A percentile compares a stretch with the other conserved stretches of the same genome.
phyloP scores from a whole-genome alignment of 2,888 invertebrate species.

The Conistra vaccinii region DNA sequence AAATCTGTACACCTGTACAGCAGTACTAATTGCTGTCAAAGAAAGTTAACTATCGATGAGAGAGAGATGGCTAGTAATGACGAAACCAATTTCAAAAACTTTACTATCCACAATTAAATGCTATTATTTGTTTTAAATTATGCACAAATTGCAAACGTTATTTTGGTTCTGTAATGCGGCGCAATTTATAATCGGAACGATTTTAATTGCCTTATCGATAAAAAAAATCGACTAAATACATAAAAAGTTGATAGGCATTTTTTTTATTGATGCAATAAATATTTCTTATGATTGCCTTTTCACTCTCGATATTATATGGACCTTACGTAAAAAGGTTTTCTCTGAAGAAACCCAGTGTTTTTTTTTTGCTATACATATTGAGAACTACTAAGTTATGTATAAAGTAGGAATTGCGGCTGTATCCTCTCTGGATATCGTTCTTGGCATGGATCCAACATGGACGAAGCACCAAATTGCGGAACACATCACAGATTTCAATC shows the following conservation, averaged over 20 bases:
- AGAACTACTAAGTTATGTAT: conserved; percentile 26
- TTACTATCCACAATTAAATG: conserved; percentile 31
- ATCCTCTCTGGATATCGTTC: background rate
- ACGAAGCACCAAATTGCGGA: conserved; percentile 17
- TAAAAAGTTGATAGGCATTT: conserved; percentile 8
- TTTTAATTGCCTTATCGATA: conserved; percentile 42
- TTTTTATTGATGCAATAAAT: conserved; percentile 1
- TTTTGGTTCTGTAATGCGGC: conserved; percentile 22
- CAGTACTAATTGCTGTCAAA: conserved; percentile 43
- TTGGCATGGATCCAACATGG: conserved; percentile 40
- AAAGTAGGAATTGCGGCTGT: conserved; percentile 1
- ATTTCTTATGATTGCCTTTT: conserved; percentile 2
- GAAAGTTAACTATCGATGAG: conserved; percentile 26
- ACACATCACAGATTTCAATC: conserved; percentile 25
- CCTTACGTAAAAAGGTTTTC: background rate
- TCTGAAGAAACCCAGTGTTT: background rate
- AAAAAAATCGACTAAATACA: conserved; percentile 10
- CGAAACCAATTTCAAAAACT: conserved; percentile 39
- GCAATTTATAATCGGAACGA: conserved; percentile 30
- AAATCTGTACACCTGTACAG: conserved; percentile 39
- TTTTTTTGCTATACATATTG: background rate
- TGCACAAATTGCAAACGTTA: conserved; percentile 29
- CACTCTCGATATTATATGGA: background rate
- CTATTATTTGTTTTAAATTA: conserved; percentile 48
- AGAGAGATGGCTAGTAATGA: conserved; percentile 35